These are phyloP conservation scores for Lingula anatina DNA, from an alignment of 2,888 invertebrate genomes.

Conservation along the genomic window DNA sequence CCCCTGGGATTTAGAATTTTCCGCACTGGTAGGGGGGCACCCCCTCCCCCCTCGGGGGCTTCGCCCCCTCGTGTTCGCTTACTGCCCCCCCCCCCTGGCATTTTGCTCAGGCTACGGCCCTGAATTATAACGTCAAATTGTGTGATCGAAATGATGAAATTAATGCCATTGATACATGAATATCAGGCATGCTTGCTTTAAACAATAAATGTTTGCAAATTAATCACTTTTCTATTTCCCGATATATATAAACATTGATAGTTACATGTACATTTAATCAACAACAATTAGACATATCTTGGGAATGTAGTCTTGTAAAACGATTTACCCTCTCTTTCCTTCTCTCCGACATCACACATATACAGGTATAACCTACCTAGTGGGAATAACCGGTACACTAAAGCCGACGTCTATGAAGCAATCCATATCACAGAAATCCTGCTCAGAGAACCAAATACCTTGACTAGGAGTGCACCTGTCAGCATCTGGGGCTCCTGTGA, in stretches of 20 bases:
- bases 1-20: too few species aligned
- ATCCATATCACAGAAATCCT: constrained; percentile 13
- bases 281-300: background rate
- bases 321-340: background rate
- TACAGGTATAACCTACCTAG: too few species aligned
- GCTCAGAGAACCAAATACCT: constrained; percentile 28
- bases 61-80: too few species aligned
- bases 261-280: background rate
- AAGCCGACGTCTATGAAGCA: constrained; percentile 26
- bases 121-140: too few species aligned
- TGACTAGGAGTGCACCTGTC: constrained; percentile 27
- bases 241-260: constrained; percentile 1
- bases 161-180: too few species aligned
- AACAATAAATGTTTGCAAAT: background rate
- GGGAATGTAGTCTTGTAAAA: background rate
- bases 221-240: background rate
- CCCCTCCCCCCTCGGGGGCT: too few species aligned
- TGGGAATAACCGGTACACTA: constrained; percentile 19
- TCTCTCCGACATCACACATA: too few species aligned
- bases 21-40: too few species aligned
- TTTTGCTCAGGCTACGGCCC: too few species aligned
- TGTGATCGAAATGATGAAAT: too few species aligned
- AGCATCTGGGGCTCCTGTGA: constrained; percentile 36
- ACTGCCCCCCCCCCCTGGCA: too few species aligned
- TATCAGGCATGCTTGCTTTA: background rate